Percentiles rank a stretch among this genome's conserved stretches.
Conservation (phyloP, 1,140 invertebrate species). For the Drepana arcuata region DNA sequence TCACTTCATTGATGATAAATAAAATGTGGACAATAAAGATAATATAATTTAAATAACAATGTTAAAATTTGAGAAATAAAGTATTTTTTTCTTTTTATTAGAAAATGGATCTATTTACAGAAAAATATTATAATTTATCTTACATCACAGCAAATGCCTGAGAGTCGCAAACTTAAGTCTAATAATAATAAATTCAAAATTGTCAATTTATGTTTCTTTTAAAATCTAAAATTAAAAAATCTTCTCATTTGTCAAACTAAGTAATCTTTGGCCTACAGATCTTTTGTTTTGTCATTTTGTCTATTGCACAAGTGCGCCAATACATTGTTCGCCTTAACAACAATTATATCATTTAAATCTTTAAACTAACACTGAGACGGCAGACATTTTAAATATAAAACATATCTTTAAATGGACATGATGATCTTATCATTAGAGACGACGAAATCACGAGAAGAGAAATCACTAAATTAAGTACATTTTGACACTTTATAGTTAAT, state of each 20-base stretch:
- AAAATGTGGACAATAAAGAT: too few species aligned
- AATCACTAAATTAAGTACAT: conserved; percentile 52
- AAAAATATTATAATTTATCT: conserved; percentile 40
- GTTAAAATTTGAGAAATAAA: conserved; percentile 5
- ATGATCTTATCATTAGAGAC: neutral
- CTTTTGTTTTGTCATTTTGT: conserved; percentile 46
- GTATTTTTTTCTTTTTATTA: conserved; percentile 4
- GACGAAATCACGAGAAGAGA: conserved; percentile 3
- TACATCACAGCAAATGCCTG: conserved; percentile 65
- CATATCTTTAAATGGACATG: conserved; percentile 20
- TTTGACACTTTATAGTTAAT: conserved; percentile 24
- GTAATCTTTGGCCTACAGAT: conserved; percentile 68
- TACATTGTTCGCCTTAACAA: conserved; percentile 18
- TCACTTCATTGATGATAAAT: too few species aligned
- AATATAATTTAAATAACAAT: conserved; percentile 9
- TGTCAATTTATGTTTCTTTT: conserved; percentile 19
- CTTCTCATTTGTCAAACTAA: conserved; percentile 19
- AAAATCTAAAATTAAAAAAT: conserved; percentile 27
- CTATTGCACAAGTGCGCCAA: conserved; percentile 43
- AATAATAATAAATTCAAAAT: conserved; percentile 45
- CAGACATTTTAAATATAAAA: conserved; percentile 24
- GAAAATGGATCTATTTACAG: conserved; percentile 33
- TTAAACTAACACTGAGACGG: conserved; percentile 49
- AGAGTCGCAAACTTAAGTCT: conserved; percentile 57
- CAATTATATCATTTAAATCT: too few species aligned